Conservation (phyloP, 2,888 invertebrate genomes). For the Nycteola revayana region DNA sequence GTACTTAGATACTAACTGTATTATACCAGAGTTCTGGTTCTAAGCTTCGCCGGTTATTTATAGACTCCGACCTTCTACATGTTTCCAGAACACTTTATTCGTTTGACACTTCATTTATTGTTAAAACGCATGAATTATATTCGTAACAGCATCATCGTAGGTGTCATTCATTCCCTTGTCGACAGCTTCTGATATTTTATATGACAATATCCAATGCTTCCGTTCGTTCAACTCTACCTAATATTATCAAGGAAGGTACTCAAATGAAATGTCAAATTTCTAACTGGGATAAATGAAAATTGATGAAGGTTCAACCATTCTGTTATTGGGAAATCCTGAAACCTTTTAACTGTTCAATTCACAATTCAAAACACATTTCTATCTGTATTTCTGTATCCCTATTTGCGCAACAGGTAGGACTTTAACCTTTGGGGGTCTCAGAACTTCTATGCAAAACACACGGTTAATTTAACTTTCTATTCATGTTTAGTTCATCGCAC, state of each 20-base stretch:
- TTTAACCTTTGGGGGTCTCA: constrained; percentile 31
- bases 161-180: constrained; percentile 34
- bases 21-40: constrained; percentile 11
- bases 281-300: constrained; percentile 20
- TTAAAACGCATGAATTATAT: constrained; percentile 34
- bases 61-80: constrained; percentile 33
- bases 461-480: too few relatives aligned
- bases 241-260: too few relatives aligned
- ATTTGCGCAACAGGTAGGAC: constrained; percentile 39
- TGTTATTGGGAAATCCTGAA: too few relatives aligned
- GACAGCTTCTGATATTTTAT: constrained; percentile 19
- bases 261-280: constrained; percentile 4
- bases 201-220: constrained; percentile 12
- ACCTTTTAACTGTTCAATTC: too few relatives aligned
- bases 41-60: constrained; percentile 29
- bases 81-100: constrained; percentile 28
- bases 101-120: constrained; percentile 28
- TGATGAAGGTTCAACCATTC: constrained; percentile 28
- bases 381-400: constrained; percentile 12
- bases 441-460: constrained; percentile 14
- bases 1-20: too few relatives aligned
- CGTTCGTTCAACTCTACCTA: constrained; percentile 22
- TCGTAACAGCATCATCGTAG: constrained; percentile 28
- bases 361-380: constrained; percentile 11
- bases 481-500: too few relatives aligned